phyloP scores from a whole-genome alignment of 2,888 invertebrate species.

The Papilio demoleus region DNA sequence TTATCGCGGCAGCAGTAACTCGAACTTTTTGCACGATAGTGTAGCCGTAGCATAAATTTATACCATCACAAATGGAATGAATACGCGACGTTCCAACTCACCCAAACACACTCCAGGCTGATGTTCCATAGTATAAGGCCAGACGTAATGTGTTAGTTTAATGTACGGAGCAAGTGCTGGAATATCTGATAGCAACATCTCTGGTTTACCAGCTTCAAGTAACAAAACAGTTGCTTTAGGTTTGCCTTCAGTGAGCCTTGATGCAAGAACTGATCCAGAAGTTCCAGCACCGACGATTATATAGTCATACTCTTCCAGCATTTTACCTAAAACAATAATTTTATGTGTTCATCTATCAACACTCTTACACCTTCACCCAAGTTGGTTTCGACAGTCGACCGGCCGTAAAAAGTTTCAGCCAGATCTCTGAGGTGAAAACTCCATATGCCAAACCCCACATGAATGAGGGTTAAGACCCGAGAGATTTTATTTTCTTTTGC shows the following conservation, averaged over 20 bases:
- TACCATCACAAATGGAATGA: no score
- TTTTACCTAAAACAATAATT: slow-evolving; percentile 53
- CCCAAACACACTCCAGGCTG: slow-evolving; percentile 83
- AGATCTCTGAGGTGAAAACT: no score
- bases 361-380: no score
- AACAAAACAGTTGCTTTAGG: slow-evolving; percentile 83
- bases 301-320: slow-evolving; percentile 85
- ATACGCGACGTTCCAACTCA: slow-evolving; percentile 46
- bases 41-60: no score
- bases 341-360: no score
- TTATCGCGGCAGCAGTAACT: no score
- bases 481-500: no score
- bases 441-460: no score
- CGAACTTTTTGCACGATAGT: no score
- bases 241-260: slow-evolving; percentile 86
- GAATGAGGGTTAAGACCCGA: no score
- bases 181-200: slow-evolving; percentile 81
- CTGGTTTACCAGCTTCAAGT: slow-evolving; percentile 84
- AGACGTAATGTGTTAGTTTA: slow-evolving; percentile 84
- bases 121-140: slow-evolving; percentile 85
- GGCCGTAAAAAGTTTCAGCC: no score
- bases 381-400: no score
- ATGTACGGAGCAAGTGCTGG: slow-evolving; percentile 83
- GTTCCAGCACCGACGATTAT: slow-evolving; percentile 88
- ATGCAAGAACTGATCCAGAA: slow-evolving; percentile 87